Percentiles rank a stretch among this genome's conserved stretches.
phyloP scores from a whole-genome alignment of 2,113 vertebrate genomes.

The Clinocottus analis region DNA sequence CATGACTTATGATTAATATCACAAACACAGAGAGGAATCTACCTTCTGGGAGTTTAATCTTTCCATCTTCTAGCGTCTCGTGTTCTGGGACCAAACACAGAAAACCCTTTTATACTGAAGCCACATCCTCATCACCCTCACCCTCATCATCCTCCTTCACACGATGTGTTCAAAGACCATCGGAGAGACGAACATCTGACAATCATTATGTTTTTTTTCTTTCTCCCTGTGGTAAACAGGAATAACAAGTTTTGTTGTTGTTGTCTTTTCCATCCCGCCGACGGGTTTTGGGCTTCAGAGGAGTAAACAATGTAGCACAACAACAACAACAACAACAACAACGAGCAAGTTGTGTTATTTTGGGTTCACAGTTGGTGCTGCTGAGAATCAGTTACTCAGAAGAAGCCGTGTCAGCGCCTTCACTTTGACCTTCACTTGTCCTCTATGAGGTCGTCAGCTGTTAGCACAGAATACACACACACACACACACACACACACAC shows the following conservation, averaged over 20 bases:
- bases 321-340: not conserved
- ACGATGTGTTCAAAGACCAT: too few species aligned
- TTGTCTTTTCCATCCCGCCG: too few species aligned
- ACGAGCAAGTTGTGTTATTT: not conserved
- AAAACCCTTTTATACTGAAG: not conserved
- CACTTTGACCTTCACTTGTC: conserved; percentile 21
- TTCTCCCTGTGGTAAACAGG: too few species aligned
- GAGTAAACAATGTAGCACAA: too few species aligned
- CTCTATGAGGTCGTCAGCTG: conserved; percentile 27
- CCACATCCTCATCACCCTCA: not conserved
- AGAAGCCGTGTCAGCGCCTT: conserved; percentile 41
- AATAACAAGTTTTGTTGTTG: too few species aligned
- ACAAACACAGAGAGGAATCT: conserved; percentile 2
- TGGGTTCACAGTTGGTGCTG: too few species aligned
- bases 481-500: not conserved
- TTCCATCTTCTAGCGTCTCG: conserved; percentile 7
- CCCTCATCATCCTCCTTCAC: too few species aligned
- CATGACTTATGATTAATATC: not conserved
- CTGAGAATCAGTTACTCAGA: not conserved
- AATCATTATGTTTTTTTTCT: too few species aligned
- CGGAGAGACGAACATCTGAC: too few species aligned
- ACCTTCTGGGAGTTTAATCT: conserved; percentile 52
- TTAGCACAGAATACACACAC: not conserved
- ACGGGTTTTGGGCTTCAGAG: too few species aligned
- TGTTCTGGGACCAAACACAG: conserved; percentile 31